These are phyloP conservation scores for Centruroides sculpturatus DNA, from an alignment of 1,140 invertebrate genomes.

Conservation along the genomic window DNA sequence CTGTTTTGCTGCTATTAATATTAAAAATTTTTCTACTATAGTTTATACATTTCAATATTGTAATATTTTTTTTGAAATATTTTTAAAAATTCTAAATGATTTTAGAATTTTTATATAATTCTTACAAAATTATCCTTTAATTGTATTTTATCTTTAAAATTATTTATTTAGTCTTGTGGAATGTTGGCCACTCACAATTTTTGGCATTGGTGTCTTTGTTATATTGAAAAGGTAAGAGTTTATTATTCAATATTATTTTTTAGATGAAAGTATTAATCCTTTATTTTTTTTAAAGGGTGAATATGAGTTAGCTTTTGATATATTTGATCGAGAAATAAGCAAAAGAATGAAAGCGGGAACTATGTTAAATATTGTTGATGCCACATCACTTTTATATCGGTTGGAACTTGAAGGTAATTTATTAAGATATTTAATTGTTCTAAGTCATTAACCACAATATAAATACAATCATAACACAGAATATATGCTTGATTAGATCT, in stretches of 20 bases:
- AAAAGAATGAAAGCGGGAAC: constrained; percentile 23
- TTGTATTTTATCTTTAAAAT: too few species aligned
- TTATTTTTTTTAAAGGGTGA: constrained; percentile 18
- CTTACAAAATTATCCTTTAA: too few species aligned
- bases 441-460: too few species aligned
- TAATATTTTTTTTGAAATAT: too few species aligned
- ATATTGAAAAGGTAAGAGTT: constrained; percentile 30
- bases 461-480: too few species aligned
- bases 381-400: constrained; percentile 34
- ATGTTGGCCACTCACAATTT: constrained; percentile 41
- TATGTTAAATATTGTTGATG: constrained; percentile 39
- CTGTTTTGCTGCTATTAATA: too few species aligned
- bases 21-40: too few species aligned
- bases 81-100: too few species aligned
- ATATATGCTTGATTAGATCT: too few species aligned
- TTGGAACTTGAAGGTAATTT: constrained; percentile 35
- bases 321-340: constrained; percentile 30
- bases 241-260: neutral
- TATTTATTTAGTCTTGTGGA: constrained; percentile 27
- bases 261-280: neutral
- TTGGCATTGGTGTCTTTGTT: constrained; percentile 40
- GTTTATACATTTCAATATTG: too few species aligned
- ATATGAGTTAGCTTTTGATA: constrained; percentile 29
- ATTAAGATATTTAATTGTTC: too few species aligned
- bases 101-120: too few species aligned